These are phyloP conservation scores for Ctenopoma kingsleyae DNA, from an alignment of 2,797 vertebrate species.

Conservation along the genomic window DNA sequence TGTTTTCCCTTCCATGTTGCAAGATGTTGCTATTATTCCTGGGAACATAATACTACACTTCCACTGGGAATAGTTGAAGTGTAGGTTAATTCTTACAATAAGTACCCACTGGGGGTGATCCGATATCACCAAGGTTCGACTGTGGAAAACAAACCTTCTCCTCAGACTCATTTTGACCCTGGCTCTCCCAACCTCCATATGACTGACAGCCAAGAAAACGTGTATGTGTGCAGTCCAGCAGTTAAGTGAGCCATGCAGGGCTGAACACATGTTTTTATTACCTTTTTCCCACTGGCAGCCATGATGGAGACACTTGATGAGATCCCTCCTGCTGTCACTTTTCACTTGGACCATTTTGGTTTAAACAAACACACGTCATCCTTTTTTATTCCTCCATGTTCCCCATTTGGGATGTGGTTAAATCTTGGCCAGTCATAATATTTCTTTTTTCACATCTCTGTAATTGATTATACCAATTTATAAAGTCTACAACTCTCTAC, in stretches of 20 bases:
- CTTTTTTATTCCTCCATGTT: constrained; percentile 34
- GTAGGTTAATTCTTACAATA: constrained; percentile 12
- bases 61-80: constrained; percentile 11
- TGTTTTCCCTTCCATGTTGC: constrained; percentile 10
- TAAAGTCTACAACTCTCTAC: constrained; percentile 37
- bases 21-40: constrained; percentile 27
- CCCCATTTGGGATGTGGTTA: constrained; percentile 43
- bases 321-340: constrained; percentile 77
- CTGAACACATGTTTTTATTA: constrained; percentile 83
- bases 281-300: constrained; percentile 75
- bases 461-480: constrained; percentile 50
- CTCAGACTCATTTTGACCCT: constrained; percentile 26
- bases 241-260: constrained; percentile 55
- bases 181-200: constrained; percentile 26
- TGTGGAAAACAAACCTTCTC: constrained; percentile 54
- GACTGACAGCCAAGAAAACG: constrained; percentile 38
- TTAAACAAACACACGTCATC: constrained; percentile 77
- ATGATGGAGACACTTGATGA: constrained; percentile 68
- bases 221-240: constrained; percentile 38
- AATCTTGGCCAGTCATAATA: constrained; percentile 28
- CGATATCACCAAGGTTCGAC: constrained; percentile 49
- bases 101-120: constrained; percentile 14
- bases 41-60: constrained; percentile 5
- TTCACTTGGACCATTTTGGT: constrained; percentile 70
- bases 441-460: constrained; percentile 42